Base-by-base conservation (phyloP, 2,888 invertebrate species). In the Drepanosiphum platanoidis region DNA sequence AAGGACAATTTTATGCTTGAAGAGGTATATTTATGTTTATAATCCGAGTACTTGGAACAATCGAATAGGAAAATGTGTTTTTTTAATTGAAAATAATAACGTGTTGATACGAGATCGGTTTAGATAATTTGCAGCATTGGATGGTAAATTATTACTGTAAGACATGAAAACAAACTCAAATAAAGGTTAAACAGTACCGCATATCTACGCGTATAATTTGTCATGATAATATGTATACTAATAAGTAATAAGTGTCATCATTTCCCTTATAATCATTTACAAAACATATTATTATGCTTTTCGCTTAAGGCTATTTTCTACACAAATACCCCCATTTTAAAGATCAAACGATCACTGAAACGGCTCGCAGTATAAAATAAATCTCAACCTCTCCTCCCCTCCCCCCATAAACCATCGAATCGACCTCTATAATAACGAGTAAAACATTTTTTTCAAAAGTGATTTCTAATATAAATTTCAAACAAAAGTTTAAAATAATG, bases 1-100 rank as follows among this genome's bases (percentile, higher is more conserved):
- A 79, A 79, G 79, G 79, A 79, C 79, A 79, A 79, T 34, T n/a
- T 66, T 46, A 34, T 79, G 68, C 8, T 34, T 34, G 9, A 68
- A 46, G 46, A 68, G 34, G 15, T 68, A 22, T 34, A 46, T 79
- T 46, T 68, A 79, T 46, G 42, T 66, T 79, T 42, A 79, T 46
- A 46, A 66, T 78, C 27, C 39, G 22, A 64, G 34, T 36, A 34
- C 32, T n/a, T 9, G 1, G 4, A 64, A 42, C 39, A 78, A 66
- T 64, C 30, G 36, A 27, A 61, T 75, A 27, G 15, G 27, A 61
- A 58, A 58, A 58, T 27, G 15, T 8, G 13, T n/a, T 27, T 75
- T n/a, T 75, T 61, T 15, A 58, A 36, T 75, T 36, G 61, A 58
- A 61, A 75, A 75, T 27, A 8, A 58, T 27, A 32, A 58, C 18